phyloP scores from a whole-genome alignment of 2,113 vertebrate genomes.

The Mustela lutreola region DNA sequence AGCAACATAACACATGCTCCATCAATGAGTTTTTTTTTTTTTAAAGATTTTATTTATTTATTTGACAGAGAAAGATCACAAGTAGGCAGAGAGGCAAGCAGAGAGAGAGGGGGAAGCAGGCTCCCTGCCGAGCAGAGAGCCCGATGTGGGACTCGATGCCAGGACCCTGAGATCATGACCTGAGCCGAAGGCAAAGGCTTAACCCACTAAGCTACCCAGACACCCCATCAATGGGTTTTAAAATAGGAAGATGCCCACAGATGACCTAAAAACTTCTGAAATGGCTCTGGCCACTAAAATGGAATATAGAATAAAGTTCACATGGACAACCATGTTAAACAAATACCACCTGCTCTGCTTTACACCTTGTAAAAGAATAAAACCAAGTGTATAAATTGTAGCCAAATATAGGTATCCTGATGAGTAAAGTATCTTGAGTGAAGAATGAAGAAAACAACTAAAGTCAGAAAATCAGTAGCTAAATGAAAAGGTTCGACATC shows the following conservation, averaged over 20 bases:
- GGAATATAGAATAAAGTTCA: background rate
- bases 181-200: no score
- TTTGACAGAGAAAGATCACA: no score
- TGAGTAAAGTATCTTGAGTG: background rate
- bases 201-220: no score
- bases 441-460: background rate
- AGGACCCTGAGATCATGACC: no score
- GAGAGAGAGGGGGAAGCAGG: no score
- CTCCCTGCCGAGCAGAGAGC: no score
- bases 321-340: background rate
- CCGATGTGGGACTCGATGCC: no score
- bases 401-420: background rate
- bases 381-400: background rate
- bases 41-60: no score
- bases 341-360: background rate
- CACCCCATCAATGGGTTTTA: background rate
- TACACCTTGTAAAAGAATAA: slow-evolving; percentile 28
- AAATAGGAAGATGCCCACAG: background rate
- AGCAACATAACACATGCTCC: background rate
- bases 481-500: background rate
- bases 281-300: slow-evolving; percentile 21
- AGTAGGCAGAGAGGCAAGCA: no score
- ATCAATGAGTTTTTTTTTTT: background rate
- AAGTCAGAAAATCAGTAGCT: background rate
- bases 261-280: background rate